Conservation (phyloP, 2,888 invertebrate species). For the Desoria tigrina region DNA sequence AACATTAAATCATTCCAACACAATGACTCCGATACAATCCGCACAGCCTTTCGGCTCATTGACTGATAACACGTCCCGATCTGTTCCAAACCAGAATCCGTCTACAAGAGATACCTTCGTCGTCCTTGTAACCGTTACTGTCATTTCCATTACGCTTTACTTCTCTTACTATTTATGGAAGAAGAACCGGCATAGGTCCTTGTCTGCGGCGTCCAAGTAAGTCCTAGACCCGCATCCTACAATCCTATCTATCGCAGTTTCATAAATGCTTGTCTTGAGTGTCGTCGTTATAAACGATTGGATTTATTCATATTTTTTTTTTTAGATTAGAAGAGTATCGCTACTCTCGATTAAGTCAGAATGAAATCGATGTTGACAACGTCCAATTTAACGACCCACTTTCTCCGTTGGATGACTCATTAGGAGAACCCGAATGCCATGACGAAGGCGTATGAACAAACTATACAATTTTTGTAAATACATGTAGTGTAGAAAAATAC, state of each 20-base stretch:
- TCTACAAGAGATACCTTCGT: conserved; percentile 37
- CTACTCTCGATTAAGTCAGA: conserved; percentile 53
- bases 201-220: conserved; percentile 47
- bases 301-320: not conserved
- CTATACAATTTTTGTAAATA: not conserved
- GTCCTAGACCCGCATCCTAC: not conserved
- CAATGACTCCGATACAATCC: too few relatives aligned
- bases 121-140: conserved; percentile 43
- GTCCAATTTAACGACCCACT: conserved; percentile 29
- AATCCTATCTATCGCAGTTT: too few relatives aligned
- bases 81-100: not conserved
- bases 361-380: conserved; percentile 50
- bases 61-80: not conserved
- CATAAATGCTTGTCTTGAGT: not conserved
- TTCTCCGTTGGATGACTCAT: not conserved
- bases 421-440: not conserved
- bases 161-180: conserved; percentile 50
- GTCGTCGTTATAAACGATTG: not conserved
- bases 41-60: too few relatives aligned
- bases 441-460: not conserved
- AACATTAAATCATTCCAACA: too few relatives aligned
- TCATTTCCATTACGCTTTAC: conserved; percentile 45
- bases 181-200: conserved; percentile 42
- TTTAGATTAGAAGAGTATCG: conserved; percentile 50
- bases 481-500: not conserved